Conservation (phyloP, 2,797 vertebrate species). For the Helostoma temminkii region DNA sequence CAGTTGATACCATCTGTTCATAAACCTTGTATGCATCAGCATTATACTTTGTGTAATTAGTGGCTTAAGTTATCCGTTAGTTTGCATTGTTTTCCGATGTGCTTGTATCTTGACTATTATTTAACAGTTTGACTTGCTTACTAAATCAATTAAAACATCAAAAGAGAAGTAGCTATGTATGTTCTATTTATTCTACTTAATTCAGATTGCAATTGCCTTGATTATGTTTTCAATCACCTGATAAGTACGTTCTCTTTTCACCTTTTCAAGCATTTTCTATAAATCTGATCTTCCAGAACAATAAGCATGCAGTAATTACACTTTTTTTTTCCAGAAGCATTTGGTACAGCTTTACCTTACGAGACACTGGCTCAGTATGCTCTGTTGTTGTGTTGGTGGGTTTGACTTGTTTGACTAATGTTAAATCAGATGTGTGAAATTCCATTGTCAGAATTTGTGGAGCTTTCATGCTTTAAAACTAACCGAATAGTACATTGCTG, state of each 20-base stretch:
- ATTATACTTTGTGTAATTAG: constrained; percentile 58
- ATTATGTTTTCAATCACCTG: constrained; percentile 46
- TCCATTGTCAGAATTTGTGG: constrained; percentile 55
- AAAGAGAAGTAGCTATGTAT: constrained; percentile 68
- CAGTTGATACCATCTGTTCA: constrained; percentile 62
- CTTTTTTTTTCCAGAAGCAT: constrained; percentile 58
- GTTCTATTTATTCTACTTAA: constrained; percentile 61
- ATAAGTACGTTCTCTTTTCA: constrained; percentile 49
- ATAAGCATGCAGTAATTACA: constrained; percentile 73
- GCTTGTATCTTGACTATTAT: constrained; percentile 68
- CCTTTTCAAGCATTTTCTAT: constrained; percentile 72
- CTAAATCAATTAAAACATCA: constrained; percentile 58
- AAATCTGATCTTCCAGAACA: constrained; percentile 80
- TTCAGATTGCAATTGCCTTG: constrained; percentile 39
- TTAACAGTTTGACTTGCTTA: constrained; percentile 63
- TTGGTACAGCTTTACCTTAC: constrained; percentile 55
- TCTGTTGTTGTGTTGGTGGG: constrained; percentile 64
- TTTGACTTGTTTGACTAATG: constrained; percentile 60
- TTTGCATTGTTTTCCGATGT: constrained; percentile 64
- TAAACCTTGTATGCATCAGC: constrained; percentile 64
- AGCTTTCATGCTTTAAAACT: constrained; percentile 60
- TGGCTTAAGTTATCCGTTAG: constrained; percentile 65
- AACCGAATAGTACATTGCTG: constrained; percentile 58
- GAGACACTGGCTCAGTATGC: constrained; percentile 49
- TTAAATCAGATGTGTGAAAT: constrained; percentile 58